Evolutionary conservation across 2,797 vertebrate species (phyloP).

Genomic region (Enteromius radiatus): DNA sequence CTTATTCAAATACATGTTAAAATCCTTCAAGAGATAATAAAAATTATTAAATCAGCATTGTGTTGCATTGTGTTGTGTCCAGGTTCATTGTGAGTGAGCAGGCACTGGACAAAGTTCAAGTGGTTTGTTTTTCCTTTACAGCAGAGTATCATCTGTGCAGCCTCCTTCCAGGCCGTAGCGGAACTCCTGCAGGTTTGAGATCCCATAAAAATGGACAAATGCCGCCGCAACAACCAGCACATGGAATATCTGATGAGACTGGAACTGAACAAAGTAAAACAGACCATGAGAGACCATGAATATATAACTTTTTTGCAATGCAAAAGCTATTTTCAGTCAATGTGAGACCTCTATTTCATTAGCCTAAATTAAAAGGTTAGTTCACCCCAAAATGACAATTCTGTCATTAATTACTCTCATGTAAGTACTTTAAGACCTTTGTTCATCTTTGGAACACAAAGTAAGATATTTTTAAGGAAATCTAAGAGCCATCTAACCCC

Average conservation of each 20-base stretch:
- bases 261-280: constrained; percentile 80
- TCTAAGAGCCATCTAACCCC: too few species aligned
- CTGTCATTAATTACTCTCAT: too few species aligned
- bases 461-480: too few species aligned
- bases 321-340: not conserved
- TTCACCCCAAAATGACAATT: too few species aligned
- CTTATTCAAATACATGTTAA: constrained; percentile 48
- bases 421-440: too few species aligned
- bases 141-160: constrained; percentile 94
- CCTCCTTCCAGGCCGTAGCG: constrained; percentile 94
- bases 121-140: constrained; percentile 77
- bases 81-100: constrained; percentile 64
- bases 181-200: constrained; percentile 97
- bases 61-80: constrained; percentile 36
- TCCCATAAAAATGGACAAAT: constrained; percentile 96
- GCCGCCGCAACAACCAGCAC: constrained; percentile 94
- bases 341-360: not conserved
- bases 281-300: not conserved
- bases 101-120: constrained; percentile 80
- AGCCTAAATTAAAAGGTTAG: not conserved
- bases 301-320: not conserved
- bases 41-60: constrained; percentile 49
- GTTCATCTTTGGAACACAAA: too few species aligned
- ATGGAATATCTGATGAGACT: constrained; percentile 97
- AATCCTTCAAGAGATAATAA: constrained; percentile 50